Evolutionary conservation across 2,888 invertebrate genomes (phyloP), one percentile per base, ranked within the genome.

Genomic region (Crioceris asparagi): DNA sequence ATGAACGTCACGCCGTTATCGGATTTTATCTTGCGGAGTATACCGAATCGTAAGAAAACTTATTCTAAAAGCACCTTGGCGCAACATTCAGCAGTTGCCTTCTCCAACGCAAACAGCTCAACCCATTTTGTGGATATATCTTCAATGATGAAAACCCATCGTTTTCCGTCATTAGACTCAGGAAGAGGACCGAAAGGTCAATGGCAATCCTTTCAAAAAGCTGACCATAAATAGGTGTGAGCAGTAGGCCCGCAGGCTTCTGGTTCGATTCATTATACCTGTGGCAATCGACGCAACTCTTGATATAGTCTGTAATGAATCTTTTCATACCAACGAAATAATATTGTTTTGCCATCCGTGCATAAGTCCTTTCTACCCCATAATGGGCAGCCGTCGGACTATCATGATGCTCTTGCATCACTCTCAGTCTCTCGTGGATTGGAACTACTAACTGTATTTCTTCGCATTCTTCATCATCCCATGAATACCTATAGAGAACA

Each of bases 1-100:
- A 57, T 40, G 29, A 59, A 59, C 41, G 52, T 56, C 23, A 52
- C 19, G 7, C 54, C 60, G 35, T 60, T 62, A 39, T 63, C 60
- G 17, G 50, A 51, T 2, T 54, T 53, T 2, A 64, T 39, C 23
- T 52, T 29, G 3, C 59, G 17, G 0, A 59, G 60, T 3, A 52
- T 23, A 2, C 60, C 61, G 44, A 52, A 61, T 3, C 61, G 42
- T 2, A 55, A 37, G 27, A 55, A 45, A 5, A 55, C 35, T 46
- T 57, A 51, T 18, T 52, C 36, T 2, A 57, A n/a, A n/a, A n/a
- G n/a, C n/a, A n/a, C n/a, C n/a, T n/a, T n/a, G n/a, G n/a, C n/a
- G n/a, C n/a, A n/a, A n/a, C n/a, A n/a, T n/a, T n/a, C n/a, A n/a
- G n/a, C n/a, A n/a, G n/a, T n/a, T n/a, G n/a, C n/a, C n/a, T n/a